A percentile compares a stretch with the other conserved stretches of the same genome.
phyloP scores from a whole-genome alignment of 2,797 vertebrate genomes.

The Arremon brunneinucha region DNA sequence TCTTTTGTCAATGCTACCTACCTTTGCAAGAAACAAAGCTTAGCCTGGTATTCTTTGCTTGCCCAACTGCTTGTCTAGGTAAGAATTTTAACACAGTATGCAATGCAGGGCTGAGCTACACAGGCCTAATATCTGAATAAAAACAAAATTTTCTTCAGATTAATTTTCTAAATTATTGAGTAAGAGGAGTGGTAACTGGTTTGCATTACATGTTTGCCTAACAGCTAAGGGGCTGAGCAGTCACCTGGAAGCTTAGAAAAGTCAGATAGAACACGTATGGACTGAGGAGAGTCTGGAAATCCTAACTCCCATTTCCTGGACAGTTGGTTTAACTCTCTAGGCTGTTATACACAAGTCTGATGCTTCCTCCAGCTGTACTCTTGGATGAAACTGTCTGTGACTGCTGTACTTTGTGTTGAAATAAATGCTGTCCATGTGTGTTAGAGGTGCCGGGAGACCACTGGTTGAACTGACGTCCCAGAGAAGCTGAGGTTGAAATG shows the following conservation, averaged over 20 bases:
- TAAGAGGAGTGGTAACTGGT: not conserved
- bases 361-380: slow-evolving; percentile 48
- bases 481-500: not conserved
- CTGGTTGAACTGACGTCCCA: not conserved
- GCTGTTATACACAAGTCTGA: slow-evolving; percentile 11
- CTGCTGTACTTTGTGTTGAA: slow-evolving; percentile 2
- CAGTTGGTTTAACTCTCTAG: slow-evolving; percentile 1
- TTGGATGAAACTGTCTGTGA: slow-evolving; percentile 27
- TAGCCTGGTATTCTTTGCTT: not conserved
- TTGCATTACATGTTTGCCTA: not conserved
- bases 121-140: not conserved
- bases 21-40: not conserved
- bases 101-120: not conserved
- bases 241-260: not conserved
- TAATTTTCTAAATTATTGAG: not conserved
- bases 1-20: not conserved
- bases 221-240: not conserved
- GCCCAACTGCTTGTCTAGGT: not conserved
- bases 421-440: slow-evolving; percentile 15
- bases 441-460: not conserved
- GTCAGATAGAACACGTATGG: not conserved
- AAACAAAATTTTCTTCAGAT: not conserved
- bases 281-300: not conserved
- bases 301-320: not conserved
- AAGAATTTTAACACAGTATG: not conserved